Evolutionary conservation across 2,888 invertebrate genomes (phyloP).

Genomic region (Hyposoter didymator): DNA sequence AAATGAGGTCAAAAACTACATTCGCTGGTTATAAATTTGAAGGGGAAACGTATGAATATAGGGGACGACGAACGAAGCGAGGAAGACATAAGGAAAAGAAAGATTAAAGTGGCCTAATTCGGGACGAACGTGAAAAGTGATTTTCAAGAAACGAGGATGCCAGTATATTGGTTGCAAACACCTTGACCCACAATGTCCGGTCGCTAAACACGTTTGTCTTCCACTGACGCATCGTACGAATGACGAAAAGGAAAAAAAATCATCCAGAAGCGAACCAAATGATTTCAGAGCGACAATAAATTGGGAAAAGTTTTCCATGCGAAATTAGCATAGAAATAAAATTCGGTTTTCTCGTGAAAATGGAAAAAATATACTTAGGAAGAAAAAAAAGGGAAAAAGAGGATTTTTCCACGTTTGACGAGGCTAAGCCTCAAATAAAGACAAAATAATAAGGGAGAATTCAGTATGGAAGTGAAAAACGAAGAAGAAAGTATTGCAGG

Average conservation of each 20-base stretch:
- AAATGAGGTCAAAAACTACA: neutral
- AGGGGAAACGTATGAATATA: neutral
- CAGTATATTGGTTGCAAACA: conserved; percentile 66
- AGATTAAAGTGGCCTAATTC: conserved; percentile 25
- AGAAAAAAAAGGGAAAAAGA: neutral
- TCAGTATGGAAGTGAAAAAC: neutral
- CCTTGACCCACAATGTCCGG: conserved; percentile 78
- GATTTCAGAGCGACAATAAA: neutral
- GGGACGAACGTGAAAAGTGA: conserved; percentile 59
- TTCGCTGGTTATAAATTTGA: neutral
- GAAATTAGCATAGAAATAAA: neutral
- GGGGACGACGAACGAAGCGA: neutral
- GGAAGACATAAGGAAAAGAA: conserved; percentile 4
- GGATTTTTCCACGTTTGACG: conserved; percentile 27
- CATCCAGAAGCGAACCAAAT: neutral
- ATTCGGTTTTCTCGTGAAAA: neutral
- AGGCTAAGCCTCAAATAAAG: neutral
- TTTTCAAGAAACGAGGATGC: conserved; percentile 71
- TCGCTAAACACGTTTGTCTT: conserved; percentile 46
- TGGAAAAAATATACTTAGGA: neutral
- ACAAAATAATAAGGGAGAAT: neutral
- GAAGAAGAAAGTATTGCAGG: neutral
- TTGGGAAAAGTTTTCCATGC: neutral
- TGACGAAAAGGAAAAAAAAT: conserved; percentile 14
- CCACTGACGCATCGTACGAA: conserved; percentile 41